Conservation (phyloP, 2,113 vertebrate species). For the Pica pica region DNA sequence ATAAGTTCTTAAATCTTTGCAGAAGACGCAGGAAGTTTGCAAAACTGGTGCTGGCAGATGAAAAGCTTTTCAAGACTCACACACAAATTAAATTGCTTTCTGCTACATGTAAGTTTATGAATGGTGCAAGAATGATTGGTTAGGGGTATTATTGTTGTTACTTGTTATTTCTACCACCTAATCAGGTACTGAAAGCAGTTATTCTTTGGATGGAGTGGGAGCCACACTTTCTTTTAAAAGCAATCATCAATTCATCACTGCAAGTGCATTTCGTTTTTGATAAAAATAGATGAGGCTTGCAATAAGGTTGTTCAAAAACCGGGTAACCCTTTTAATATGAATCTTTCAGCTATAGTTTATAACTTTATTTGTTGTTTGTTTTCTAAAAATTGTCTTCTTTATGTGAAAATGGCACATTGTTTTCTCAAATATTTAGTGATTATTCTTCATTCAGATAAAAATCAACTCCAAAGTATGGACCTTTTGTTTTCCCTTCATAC, state of each 20-base stretch:
- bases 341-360: not conserved
- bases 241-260: not conserved
- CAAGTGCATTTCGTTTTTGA: not conserved
- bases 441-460: not conserved
- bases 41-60: not conserved
- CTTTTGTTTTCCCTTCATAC: not conserved
- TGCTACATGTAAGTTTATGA: not conserved
- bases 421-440: not conserved
- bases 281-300: not conserved
- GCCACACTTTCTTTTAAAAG: not conserved
- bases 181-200: not conserved
- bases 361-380: not conserved
- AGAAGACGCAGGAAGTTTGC: not conserved
- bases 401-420: not conserved
- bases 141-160: not conserved
- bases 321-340: not conserved
- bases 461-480: not conserved
- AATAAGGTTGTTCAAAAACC: not conserved
- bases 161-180: not conserved
- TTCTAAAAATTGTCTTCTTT: not conserved
- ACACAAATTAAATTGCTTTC: not conserved
- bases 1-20: not conserved
- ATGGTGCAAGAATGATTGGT: not conserved
- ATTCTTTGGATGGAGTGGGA: not conserved
- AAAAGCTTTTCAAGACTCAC: not conserved